A percentile compares a stretch with the other conserved stretches of the same genome.
Conservation (phyloP, 2,797 vertebrate species). For the Melanitta fusca region DNA sequence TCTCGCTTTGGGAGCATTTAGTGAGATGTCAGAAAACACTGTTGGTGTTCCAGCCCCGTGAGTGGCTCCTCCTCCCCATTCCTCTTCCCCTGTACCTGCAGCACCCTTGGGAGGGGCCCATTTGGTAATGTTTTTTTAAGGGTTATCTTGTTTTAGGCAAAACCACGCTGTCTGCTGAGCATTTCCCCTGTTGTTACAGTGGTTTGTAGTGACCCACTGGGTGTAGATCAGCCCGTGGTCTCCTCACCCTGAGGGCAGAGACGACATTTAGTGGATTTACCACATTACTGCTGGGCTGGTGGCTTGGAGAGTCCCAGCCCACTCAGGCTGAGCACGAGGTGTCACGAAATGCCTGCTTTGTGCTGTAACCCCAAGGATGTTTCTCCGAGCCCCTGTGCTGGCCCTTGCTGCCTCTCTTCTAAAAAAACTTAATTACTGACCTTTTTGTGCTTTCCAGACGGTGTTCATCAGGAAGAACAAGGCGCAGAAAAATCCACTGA, state of each 20-base stretch:
- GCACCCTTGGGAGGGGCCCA: rapidly evolving
- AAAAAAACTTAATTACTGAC: too few species aligned
- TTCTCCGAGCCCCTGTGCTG: background rate
- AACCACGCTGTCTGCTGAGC: rapidly evolving
- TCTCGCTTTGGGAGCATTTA: too few species aligned
- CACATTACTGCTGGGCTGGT: background rate
- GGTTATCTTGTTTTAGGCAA: background rate
- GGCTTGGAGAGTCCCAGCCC: too few species aligned
- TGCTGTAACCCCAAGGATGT: background rate
- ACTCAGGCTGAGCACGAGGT: too few species aligned
- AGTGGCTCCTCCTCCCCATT: background rate
- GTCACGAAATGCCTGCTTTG: background rate
- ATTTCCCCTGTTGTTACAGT: background rate
- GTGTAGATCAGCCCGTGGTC: background rate
- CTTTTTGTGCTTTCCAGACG: constrained; percentile 72
- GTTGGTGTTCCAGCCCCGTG: background rate
- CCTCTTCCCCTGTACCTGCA: background rate
- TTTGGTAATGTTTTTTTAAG: background rate
- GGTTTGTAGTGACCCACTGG: background rate
- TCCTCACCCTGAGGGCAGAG: background rate
- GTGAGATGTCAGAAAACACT: background rate
- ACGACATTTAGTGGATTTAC: background rate
- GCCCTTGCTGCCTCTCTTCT: background rate
- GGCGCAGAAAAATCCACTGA: constrained; percentile 78
- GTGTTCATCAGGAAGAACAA: constrained; percentile 86